Conservation (phyloP, 2,888 invertebrate genomes). For the Penaeus monodon region DNA sequence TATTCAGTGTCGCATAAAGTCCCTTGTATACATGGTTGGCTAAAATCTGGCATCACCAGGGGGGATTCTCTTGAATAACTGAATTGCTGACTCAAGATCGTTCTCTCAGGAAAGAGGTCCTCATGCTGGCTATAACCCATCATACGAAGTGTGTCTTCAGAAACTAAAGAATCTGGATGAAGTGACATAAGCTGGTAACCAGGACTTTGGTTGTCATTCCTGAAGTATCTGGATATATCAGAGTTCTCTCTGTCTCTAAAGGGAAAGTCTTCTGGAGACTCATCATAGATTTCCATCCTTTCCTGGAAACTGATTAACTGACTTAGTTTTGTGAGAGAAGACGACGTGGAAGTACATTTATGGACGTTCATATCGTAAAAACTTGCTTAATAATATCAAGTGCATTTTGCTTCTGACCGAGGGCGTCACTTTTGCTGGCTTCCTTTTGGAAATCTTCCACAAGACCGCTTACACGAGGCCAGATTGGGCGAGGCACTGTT, state of each 20-base stretch:
- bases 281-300: neutral
- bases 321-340: conserved; percentile 12
- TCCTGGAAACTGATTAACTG: neutral
- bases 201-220: neutral
- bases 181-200: conserved; percentile 13
- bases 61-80: neutral
- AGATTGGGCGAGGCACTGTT: conserved; percentile 49
- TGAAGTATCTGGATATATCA: conserved; percentile 22
- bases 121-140: conserved; percentile 31
- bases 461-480: conserved; percentile 38
- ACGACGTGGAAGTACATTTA: conserved; percentile 19
- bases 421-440: neutral
- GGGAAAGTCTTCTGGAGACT: neutral
- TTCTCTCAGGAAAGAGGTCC: neutral
- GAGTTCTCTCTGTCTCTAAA: neutral
- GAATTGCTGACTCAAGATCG: neutral
- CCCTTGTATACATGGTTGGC: conserved; percentile 43
- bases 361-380: conserved; percentile 34
- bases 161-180: conserved; percentile 32
- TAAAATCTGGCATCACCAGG: conserved; percentile 37
- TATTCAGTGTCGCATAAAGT: conserved; percentile 41
- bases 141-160: conserved; percentile 36
- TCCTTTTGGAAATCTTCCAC: conserved; percentile 1
- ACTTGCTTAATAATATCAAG: conserved; percentile 33
- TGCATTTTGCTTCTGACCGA: neutral